Percentiles rank a stretch among this genome's conserved stretches.
phyloP scores from a whole-genome alignment of 2,888 invertebrate species.

The Cyrtodaria siliqua region DNA sequence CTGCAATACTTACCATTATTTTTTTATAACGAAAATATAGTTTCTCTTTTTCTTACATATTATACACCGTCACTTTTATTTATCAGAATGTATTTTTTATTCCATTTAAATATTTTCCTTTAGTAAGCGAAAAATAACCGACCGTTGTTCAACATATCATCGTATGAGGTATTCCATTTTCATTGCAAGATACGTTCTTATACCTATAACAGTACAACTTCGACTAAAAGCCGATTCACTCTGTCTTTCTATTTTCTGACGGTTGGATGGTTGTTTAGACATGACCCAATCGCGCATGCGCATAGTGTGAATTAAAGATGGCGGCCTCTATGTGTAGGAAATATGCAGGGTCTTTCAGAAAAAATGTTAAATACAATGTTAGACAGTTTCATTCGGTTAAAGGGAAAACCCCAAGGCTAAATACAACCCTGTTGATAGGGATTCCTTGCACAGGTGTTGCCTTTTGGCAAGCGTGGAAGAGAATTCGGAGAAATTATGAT shows the following conservation, averaged over 20 bases:
- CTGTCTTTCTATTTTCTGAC: too few species aligned
- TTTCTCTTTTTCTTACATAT: too few species aligned
- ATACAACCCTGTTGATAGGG: slow-evolving; percentile 43
- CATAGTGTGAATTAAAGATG: slow-evolving; percentile 41
- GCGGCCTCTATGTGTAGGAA: slow-evolving; percentile 57
- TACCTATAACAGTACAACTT: not conserved
- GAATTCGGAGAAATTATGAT: slow-evolving; percentile 22
- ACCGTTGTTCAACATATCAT: too few species aligned
- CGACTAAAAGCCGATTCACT: not conserved
- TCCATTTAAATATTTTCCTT: too few species aligned
- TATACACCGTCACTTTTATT: too few species aligned
- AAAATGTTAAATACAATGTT: slow-evolving; percentile 10
- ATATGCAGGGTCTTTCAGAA: slow-evolving; percentile 18
- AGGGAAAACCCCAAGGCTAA: slow-evolving; percentile 15
- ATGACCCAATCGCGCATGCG: slow-evolving; percentile 59
- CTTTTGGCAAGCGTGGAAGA: slow-evolving; percentile 37
- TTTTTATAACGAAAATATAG: too few species aligned
- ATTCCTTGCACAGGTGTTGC: slow-evolving; percentile 51
- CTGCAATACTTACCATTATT: too few species aligned
- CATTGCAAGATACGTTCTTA: too few species aligned
- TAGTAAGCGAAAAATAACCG: too few species aligned
- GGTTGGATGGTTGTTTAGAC: slow-evolving; percentile 28
- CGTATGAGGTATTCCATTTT: too few species aligned
- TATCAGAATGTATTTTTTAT: too few species aligned
- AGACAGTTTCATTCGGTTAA: slow-evolving; percentile 46